Conservation (phyloP, 2,888 invertebrate genomes). For the Julus scandinavius region DNA sequence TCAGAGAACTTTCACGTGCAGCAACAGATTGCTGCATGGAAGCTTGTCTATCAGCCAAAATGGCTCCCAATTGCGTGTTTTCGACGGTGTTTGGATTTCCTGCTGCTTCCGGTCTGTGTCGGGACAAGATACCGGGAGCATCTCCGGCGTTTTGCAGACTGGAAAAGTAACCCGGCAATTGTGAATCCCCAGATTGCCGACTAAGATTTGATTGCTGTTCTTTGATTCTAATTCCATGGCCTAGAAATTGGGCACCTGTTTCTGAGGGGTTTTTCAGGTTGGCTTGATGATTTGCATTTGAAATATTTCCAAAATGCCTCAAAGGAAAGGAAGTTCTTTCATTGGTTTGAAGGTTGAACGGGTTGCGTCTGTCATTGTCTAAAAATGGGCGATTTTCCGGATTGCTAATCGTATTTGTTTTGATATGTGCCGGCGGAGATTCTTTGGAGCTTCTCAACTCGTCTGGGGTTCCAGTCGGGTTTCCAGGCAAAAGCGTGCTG, state of each 20-base stretch:
- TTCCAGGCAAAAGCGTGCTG: neutral
- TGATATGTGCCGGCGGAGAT: neutral
- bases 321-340: constrained; percentile 3
- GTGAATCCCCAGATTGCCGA: neutral
- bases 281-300: neutral
- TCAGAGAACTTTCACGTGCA: neutral
- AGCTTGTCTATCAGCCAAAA: neutral
- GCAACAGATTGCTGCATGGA: neutral
- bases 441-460: neutral
- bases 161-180: neutral
- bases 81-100: neutral
- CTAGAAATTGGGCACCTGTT: neutral
- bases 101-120: neutral
- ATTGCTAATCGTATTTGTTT: neutral
- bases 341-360: neutral
- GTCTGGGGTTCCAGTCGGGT: neutral
- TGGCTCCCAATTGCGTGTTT: neutral
- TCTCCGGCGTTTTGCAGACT: neutral
- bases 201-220: neutral
- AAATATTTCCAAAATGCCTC: neutral
- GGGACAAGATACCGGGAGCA: neutral
- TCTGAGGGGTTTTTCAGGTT: neutral
- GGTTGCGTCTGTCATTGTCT: neutral
- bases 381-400: neutral
- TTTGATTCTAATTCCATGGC: neutral